These are phyloP conservation scores for Tetrapedia diversipes DNA, from an alignment of 2,888 invertebrate species.

Conservation along the genomic window DNA sequence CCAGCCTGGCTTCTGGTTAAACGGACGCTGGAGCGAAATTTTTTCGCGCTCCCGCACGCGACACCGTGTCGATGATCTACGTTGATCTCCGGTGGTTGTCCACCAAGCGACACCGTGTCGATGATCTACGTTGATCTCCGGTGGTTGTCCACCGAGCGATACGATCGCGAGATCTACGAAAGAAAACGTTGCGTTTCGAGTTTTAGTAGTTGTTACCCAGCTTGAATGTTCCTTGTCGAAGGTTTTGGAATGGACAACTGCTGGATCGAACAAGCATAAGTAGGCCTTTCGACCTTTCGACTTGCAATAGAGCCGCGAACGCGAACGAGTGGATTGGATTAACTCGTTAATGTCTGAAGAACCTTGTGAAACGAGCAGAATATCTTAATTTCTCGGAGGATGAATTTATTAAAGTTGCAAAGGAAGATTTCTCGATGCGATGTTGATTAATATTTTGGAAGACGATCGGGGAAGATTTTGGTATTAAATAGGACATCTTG, in stretches of 20 bases:
- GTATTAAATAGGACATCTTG: no score
- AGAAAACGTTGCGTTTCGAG: neutral
- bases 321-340: no score
- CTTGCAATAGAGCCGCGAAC: neutral
- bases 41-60: slow-evolving; percentile 42
- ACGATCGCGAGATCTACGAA: slow-evolving; percentile 4
- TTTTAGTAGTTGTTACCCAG: no score
- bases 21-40: slow-evolving; percentile 41
- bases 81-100: neutral
- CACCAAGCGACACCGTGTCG: slow-evolving; percentile 28
- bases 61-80: slow-evolving; percentile 23
- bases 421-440: no score
- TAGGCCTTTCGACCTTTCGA: neutral
- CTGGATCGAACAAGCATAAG: neutral
- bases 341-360: no score
- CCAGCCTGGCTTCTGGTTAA: slow-evolving; percentile 48
- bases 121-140: slow-evolving; percentile 3
- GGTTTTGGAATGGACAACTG: neutral
- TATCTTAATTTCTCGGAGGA: no score
- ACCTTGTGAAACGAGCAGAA: no score
- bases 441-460: no score
- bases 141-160: neutral
- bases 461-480: no score
- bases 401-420: no score
- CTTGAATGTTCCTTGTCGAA: no score